Evolutionary conservation across 1,140 invertebrate species (phyloP).

Genomic region (Tetramorium alpestre): DNA sequence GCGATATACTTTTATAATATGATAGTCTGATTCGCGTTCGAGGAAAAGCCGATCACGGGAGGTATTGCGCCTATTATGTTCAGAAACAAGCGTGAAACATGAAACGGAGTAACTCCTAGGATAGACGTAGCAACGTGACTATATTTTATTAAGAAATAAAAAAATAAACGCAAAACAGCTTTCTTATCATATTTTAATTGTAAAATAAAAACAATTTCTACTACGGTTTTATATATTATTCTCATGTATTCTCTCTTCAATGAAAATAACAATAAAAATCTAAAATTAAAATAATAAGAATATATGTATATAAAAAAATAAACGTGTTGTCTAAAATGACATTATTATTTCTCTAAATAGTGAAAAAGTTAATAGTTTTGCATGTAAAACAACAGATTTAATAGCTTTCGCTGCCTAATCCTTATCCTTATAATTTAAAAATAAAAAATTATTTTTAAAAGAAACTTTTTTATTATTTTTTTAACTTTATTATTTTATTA

Average conservation of each 20-base stretch:
- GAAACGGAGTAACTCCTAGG: neutral
- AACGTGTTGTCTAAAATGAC: neutral
- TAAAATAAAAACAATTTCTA: neutral
- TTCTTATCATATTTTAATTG: neutral
- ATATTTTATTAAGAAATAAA: neutral
- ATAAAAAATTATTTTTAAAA: neutral
- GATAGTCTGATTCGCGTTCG: neutral
- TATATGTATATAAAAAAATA: too few species aligned
- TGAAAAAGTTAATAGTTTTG: neutral
- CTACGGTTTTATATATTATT: neutral
- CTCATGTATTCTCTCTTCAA: neutral
- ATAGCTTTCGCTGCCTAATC: neutral
- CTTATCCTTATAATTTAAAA: neutral
- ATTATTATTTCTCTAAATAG: neutral
- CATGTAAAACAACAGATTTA: neutral
- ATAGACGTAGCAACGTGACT: neutral
- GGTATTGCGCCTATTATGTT: neutral
- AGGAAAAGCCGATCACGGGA: neutral
- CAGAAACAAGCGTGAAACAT: slow-evolving; percentile 16
- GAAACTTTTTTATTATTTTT: neutral
- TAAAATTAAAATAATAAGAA: neutral
- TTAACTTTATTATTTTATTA: neutral
- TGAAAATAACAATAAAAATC: neutral
- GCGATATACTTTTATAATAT: neutral
- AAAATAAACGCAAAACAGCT: neutral